Conservation (phyloP, 2,797 vertebrate genomes). For the Pseudochromis fuscus region DNA sequence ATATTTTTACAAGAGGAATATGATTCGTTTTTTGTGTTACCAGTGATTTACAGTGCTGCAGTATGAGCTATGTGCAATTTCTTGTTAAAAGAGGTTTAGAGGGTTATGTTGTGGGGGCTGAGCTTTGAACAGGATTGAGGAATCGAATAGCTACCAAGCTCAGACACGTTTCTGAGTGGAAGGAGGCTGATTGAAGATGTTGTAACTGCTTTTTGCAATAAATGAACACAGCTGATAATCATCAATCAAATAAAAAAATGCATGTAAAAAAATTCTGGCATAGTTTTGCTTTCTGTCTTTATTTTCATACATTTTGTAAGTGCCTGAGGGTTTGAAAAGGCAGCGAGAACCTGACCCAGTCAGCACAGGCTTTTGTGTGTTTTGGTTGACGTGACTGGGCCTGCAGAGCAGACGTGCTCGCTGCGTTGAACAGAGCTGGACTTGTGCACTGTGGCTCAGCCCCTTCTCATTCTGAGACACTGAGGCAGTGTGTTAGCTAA, state of each 20-base stretch:
- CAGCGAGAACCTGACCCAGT: constrained; percentile 43
- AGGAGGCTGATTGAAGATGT: background rate
- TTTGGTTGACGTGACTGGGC: constrained; percentile 63
- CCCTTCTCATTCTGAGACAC: constrained; percentile 55
- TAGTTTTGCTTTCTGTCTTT: background rate
- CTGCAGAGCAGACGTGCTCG: constrained; percentile 59
- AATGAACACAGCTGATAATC: constrained; percentile 34
- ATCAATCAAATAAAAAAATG: background rate
- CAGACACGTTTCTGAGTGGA: constrained; percentile 30
- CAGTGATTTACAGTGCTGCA: background rate
- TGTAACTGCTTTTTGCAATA: constrained; percentile 16
- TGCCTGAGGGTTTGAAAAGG: constrained; percentile 30
- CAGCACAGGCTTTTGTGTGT: constrained; percentile 63
- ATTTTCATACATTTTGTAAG: background rate
- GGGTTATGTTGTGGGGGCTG: constrained; percentile 15
- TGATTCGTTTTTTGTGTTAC: constrained; percentile 1
- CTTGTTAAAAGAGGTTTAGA: constrained; percentile 4
- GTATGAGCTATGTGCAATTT: background rate
- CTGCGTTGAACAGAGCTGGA: constrained; percentile 64
- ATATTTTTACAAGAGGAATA: background rate
- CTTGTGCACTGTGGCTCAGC: constrained; percentile 61
- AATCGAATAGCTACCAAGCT: constrained; percentile 27
- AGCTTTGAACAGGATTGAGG: constrained; percentile 30
- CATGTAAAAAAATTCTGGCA: constrained; percentile 17
- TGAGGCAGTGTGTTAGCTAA: constrained; percentile 55